Evolutionary conservation across 1,140 invertebrate species (phyloP), one percentile per base, ranked within the genome.

Genomic region (Brachionus rubens): DNA sequence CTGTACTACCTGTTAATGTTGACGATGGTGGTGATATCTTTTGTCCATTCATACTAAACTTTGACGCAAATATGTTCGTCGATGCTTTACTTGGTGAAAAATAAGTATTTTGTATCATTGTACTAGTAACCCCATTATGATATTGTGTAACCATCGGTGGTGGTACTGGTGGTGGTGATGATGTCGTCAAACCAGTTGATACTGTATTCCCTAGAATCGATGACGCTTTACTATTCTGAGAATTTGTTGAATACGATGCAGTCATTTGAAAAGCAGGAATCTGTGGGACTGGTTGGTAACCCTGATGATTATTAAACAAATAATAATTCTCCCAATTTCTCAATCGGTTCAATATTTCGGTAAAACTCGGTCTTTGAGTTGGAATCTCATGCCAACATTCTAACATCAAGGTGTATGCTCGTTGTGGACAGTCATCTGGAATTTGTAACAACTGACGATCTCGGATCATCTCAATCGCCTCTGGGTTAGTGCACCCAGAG

Each of bases 361-460:
- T 88, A 83, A 98, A 98, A 75, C 90, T 89, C 0, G 96, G 96
- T 79, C 96, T 86, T 43, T 93, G 86, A 52, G 90, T 89, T 0
- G 95, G 91, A 75, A 91, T 89, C 82, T 98, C 94, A 79, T 94
- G 91, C 96, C 96, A 99, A 80, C 95, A 98, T 83, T 98, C 94
- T 40, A 95, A 90, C 94, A 98, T 98, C 41, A 98, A 86, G 1
- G 90, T 89, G 82, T 96, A 96, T 79, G 96, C 91, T 76, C 91
- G 88, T 4, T 91, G 88, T 0, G 94, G 94, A 82, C 95, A 98
- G 48, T 91, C 90, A 76, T 93, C 90, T 0, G 96, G 95, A 81
- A 92, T 92, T 0, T 93, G 90, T 33, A 98, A 86, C n/a, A 98
- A 86, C 82, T 98, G 94, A 14, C 94, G 89, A 1, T 91, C 91